Evolutionary conservation across 1,140 invertebrate genomes (phyloP).

Genomic region (Drosophila parvula): DNA sequence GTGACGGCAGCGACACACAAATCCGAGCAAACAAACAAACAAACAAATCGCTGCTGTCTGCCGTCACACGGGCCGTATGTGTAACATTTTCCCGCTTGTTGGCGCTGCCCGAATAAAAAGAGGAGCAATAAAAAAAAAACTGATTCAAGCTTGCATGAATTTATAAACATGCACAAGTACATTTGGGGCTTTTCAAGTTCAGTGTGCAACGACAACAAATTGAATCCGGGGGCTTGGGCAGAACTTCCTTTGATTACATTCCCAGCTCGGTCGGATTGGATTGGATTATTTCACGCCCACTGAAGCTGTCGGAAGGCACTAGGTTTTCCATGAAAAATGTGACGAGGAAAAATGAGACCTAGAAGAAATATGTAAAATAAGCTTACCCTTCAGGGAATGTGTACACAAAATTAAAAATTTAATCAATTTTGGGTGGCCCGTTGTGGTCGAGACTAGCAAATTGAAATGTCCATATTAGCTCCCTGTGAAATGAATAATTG

Average conservation of each 20-base stretch:
- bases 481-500: background rate
- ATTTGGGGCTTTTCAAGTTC: conserved; percentile 29
- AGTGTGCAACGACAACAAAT: conserved; percentile 23
- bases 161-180: conserved; percentile 28
- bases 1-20: conserved; percentile 12
- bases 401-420: background rate
- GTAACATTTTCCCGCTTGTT: conserved; percentile 56
- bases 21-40: conserved; percentile 34
- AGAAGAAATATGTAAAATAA: background rate
- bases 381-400: background rate
- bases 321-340: background rate
- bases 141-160: conserved; percentile 27
- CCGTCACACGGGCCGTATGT: conserved; percentile 57
- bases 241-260: conserved; percentile 31
- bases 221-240: conserved; percentile 26
- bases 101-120: conserved; percentile 27
- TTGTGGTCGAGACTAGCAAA: background rate
- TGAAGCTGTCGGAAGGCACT: conserved; percentile 5
- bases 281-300: conserved; percentile 34
- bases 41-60: conserved; percentile 34
- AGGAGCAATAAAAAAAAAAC: background rate
- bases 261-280: conserved; percentile 6
- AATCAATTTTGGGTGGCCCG: background rate
- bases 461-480: background rate
- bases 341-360: background rate